Percentiles rank a stretch among this genome's conserved stretches.
phyloP scores from a whole-genome alignment of 2,113 vertebrate genomes.

The Salvelinus fontinalis region DNA sequence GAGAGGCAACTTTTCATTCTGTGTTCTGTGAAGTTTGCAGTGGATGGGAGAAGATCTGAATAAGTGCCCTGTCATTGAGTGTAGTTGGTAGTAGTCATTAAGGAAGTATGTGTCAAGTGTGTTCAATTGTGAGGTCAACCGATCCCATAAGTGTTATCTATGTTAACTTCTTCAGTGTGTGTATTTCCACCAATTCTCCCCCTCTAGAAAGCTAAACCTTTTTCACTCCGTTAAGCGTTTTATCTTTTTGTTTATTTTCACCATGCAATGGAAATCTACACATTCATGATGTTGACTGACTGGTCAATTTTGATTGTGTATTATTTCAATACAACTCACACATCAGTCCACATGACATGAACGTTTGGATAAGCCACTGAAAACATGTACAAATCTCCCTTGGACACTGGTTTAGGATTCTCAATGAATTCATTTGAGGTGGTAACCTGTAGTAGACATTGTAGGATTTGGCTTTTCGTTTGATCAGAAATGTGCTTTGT shows the following conservation, averaged over 20 bases:
- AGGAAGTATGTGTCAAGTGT: constrained; percentile 68
- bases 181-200: constrained; percentile 26
- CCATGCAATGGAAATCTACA: neutral
- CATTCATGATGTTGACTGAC: neutral
- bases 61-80: constrained; percentile 65
- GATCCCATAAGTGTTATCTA: constrained; percentile 70
- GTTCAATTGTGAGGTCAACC: constrained; percentile 65
- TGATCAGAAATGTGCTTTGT: constrained; percentile 71
- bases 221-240: constrained; percentile 13
- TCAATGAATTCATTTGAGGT: constrained; percentile 56
- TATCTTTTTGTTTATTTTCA: constrained; percentile 11
- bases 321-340: constrained; percentile 44
- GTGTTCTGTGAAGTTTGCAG: constrained; percentile 66
- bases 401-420: constrained; percentile 50
- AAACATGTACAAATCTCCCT: constrained; percentile 51
- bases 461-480: constrained; percentile 67
- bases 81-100: constrained; percentile 69
- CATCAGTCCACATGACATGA: constrained; percentile 40
- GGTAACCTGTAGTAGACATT: constrained; percentile 67
- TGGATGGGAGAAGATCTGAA: constrained; percentile 64
- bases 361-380: constrained; percentile 47
- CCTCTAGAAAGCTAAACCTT: constrained; percentile 16
- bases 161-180: constrained; percentile 51
- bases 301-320: constrained; percentile 30
- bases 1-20: constrained; percentile 42